phyloP scores from a whole-genome alignment of 2,113 vertebrate species.

The Phrynosoma platyrhinos region DNA sequence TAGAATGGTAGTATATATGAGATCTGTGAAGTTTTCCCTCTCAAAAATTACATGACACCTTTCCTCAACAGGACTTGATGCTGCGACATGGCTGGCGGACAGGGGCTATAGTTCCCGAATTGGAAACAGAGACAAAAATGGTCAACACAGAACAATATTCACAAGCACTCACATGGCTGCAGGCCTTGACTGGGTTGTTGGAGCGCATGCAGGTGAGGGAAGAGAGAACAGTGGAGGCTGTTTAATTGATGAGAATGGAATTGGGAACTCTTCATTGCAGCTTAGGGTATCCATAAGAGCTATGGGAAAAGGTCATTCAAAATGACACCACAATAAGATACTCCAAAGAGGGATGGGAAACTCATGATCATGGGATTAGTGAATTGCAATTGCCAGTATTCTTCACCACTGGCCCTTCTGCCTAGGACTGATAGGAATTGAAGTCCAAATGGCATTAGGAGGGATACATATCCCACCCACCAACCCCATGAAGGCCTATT shows the following conservation, averaged over 20 bases:
- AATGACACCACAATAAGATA: too few relatives aligned
- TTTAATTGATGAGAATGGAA: too few relatives aligned
- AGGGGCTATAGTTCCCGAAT: constrained; percentile 85
- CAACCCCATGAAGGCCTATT: not conserved
- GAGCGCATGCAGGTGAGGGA: constrained; percentile 83
- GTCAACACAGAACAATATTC: constrained; percentile 84
- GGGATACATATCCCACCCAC: not conserved
- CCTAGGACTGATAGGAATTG: not conserved
- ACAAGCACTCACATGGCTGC: constrained; percentile 85
- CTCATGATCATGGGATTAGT: not conserved
- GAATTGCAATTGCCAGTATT: not conserved
- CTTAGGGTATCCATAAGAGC: too few relatives aligned
- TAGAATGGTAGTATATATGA: too few relatives aligned
- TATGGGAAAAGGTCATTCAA: too few relatives aligned
- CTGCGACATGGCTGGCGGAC: constrained; percentile 87
- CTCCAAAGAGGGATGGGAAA: not conserved
- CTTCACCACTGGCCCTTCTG: not conserved
- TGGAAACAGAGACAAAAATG: constrained; percentile 85
- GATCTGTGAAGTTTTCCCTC: too few relatives aligned
- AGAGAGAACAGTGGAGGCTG: not conserved
- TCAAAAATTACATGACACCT: too few relatives aligned
- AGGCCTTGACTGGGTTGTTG: constrained; percentile 86
- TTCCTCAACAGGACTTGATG: constrained; percentile 81
- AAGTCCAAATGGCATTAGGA: not conserved
- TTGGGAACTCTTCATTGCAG: not conserved